Evolutionary conservation across 2,113 vertebrate species (phyloP), one percentile per base, ranked within the genome.

Genomic region (Phaetusa simplex): DNA sequence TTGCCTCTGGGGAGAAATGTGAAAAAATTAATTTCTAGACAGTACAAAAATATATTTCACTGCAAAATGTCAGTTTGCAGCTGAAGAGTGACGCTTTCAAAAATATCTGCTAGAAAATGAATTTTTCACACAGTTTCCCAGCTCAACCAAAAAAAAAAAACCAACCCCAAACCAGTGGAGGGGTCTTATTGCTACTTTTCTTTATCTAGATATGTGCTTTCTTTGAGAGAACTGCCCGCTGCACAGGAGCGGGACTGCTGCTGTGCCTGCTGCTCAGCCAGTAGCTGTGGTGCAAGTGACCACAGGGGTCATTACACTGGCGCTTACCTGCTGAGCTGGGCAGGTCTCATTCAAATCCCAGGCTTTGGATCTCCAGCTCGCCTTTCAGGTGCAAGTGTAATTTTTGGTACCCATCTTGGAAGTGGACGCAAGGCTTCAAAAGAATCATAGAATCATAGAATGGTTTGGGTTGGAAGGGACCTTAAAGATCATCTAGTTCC

Each of bases 11-110:
- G 80, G 14, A 82, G 56, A 62, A 88, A 93, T 42, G 59, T 70
- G 80, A 73, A 88, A 90, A 93, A 90, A 93, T 42, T 52, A 77
- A 91, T 95, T 93, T 93, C 47, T 78, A 90, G 72, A 62, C 72
- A 49, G 80, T 88, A 90, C 67, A 59, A 83, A 95, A 92, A 88
- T 92, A 50, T 20, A 83, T 80, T 84, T 90, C 42, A 52, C 80
- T 86, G 71, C 59, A 78, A 86, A 93, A 83, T 90, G 82, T 73
- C 92, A 96, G 18, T 82, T 92, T 85, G 50, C 59, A 83, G 59
- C 58, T 81, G n/a, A 96, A 62, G 47, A 90, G 72, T 70, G 38
- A 90, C 61, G 65, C 55, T 82, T 88, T 74, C 36, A 67, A 90
- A 94, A 95, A 90, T 90, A 88, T 50, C 74, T 80, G 88, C 14